Evolutionary conservation across 2,888 invertebrate species (phyloP).

Genomic region (Phoronis australis): DNA sequence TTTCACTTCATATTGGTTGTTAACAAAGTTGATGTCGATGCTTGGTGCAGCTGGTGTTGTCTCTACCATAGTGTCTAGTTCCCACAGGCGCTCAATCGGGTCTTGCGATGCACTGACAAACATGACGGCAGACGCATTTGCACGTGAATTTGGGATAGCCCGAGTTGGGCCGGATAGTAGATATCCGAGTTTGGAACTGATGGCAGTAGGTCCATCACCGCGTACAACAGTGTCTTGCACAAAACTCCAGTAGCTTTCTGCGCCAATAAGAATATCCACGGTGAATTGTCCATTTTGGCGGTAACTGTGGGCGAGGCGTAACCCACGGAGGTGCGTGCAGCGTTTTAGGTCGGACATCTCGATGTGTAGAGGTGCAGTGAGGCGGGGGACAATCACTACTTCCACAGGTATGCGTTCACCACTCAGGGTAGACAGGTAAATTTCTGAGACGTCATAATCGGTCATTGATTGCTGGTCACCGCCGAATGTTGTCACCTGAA

Average conservation of each 20-base stretch:
- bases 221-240: background rate
- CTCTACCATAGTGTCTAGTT: constrained; percentile 1
- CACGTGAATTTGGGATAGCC: background rate
- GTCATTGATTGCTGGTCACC: too few species aligned
- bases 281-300: background rate
- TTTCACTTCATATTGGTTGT: background rate
- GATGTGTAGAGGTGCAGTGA: background rate
- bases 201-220: background rate
- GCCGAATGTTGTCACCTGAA: too few species aligned
- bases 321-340: background rate
- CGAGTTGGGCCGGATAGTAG: background rate
- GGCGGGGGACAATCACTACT: too few species aligned
- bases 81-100: background rate
- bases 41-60: background rate
- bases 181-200: background rate
- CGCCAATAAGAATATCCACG: background rate
- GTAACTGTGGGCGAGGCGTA: background rate
- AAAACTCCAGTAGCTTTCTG: background rate
- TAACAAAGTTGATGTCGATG: background rate
- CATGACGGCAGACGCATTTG: background rate
- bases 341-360: background rate
- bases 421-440: too few species aligned
- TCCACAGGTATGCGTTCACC: background rate
- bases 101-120: background rate
- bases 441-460: too few species aligned